Evolutionary conservation across 1,140 invertebrate species (phyloP).

Genomic region (Phthorimaea operculella): DNA sequence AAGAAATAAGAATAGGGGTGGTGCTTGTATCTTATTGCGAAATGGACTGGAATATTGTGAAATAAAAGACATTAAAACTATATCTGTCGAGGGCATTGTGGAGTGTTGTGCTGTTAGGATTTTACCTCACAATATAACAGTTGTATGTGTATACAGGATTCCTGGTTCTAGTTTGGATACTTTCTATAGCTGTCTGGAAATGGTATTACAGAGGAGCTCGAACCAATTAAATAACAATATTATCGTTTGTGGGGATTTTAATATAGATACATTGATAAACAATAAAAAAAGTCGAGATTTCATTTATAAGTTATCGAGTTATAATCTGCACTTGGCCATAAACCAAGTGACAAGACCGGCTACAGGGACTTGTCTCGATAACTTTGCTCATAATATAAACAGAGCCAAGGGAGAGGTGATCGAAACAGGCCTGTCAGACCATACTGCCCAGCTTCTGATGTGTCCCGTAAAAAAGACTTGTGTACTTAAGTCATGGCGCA

Average conservation of each 20-base stretch:
- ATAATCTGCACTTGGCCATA: slow-evolving; percentile 15
- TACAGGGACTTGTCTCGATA: slow-evolving; percentile 19
- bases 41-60: slow-evolving; percentile 10
- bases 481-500: neutral
- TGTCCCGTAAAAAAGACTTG: neutral
- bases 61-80: slow-evolving; percentile 5
- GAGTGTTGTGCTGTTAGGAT: slow-evolving; percentile 21
- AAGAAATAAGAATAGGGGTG: slow-evolving; percentile 14
- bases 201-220: slow-evolving; percentile 2
- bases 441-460: slow-evolving; percentile 9
- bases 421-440: slow-evolving; percentile 16
- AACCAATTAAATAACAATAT: slow-evolving; percentile 8
- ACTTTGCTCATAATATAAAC: slow-evolving; percentile 15
- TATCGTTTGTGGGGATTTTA: slow-evolving; percentile 14
- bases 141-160: slow-evolving; percentile 20
- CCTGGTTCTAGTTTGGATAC: slow-evolving; percentile 8
- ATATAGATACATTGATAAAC: slow-evolving; percentile 16
- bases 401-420: slow-evolving; percentile 9
- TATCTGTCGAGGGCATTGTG: slow-evolving; percentile 1
- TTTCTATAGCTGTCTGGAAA: slow-evolving; percentile 7
- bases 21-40: slow-evolving; percentile 16
- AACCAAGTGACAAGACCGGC: slow-evolving; percentile 12
- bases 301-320: slow-evolving; percentile 10
- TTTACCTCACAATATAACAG: slow-evolving; percentile 7
- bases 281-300: slow-evolving; percentile 12